These are phyloP conservation scores for Rotaria macrura DNA, from an alignment of 2,888 invertebrate genomes.

Conservation along the genomic window DNA sequence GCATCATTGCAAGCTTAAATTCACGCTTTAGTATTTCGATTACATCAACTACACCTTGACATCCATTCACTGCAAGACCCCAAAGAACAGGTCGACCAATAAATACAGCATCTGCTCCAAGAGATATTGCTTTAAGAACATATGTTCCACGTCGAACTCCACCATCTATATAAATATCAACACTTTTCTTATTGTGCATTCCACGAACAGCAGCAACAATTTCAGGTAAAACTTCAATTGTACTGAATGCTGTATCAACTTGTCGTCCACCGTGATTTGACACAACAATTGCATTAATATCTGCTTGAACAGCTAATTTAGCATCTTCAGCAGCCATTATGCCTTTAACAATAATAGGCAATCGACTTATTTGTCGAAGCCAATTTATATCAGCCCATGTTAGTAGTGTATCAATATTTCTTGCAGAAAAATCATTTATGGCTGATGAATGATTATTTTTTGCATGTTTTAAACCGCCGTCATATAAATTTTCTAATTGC, in stretches of 20 bases:
- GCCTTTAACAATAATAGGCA: constrained; percentile 77
- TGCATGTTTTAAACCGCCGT: constrained; percentile 37
- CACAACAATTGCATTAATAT: neutral
- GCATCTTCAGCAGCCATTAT: constrained; percentile 57
- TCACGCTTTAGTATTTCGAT: neutral
- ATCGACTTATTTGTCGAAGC: constrained; percentile 63
- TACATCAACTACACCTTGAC: constrained; percentile 23
- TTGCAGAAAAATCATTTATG: constrained; percentile 64
- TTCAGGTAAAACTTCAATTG: constrained; percentile 32
- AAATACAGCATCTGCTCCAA: constrained; percentile 81
- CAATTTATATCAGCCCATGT: constrained; percentile 78
- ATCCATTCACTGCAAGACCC: constrained; percentile 62
- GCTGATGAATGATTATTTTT: constrained; percentile 60
- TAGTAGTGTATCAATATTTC: constrained; percentile 57
- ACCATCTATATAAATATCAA: constrained; percentile 73
- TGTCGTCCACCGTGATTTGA: neutral
- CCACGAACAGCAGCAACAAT: constrained; percentile 28
- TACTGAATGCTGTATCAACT: neutral
- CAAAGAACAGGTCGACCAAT: constrained; percentile 74
- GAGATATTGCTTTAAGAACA: constrained; percentile 74
- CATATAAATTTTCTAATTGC: constrained; percentile 52
- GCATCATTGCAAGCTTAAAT: neutral
- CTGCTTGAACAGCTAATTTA: neutral
- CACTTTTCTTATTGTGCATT: constrained; percentile 41
- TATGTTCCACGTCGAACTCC: constrained; percentile 74